Evolutionary conservation across 2,888 invertebrate species (phyloP), one percentile per base, ranked within the genome.

Genomic region (Phyllotreta cruciferae): DNA sequence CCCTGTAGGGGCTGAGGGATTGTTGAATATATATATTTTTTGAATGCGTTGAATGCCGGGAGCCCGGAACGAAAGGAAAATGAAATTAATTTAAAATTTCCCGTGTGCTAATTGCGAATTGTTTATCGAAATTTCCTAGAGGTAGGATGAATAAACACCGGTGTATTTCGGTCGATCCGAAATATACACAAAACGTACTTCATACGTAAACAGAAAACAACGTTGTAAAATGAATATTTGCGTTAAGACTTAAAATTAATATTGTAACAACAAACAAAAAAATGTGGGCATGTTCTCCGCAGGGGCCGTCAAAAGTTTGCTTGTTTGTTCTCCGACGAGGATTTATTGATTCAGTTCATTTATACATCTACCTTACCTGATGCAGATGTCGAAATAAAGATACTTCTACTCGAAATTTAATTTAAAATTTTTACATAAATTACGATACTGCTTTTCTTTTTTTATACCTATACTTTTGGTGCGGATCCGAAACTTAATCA

Each of bases 231-330:
- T 44, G 44, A 44, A 44, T 44, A 44, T 44, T 44, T 44, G 44
- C 6, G 14, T 44, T 44, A n/a, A 11, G 7, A 44, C 14, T 44
- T 44, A n/a, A 44, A 44, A 44, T 44, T 44, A 44, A 44, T 44
- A 44, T 44, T 44, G 44, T 7, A 44, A 44, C 44, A 44, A 44
- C 44, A 44, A 44, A 44, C 44, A 44, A n/a, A 10, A 44, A n/a
- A n/a, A 13, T 44, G 10, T 8, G 14, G 10, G 9, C 10, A 10
- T 10, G 41, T 41, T 10, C 10, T 41, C 41, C 10, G 9, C 10
- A 10, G 14, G 14, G 44, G 10, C 44, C 44, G 14, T 44, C 44
- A 44, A 44, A 44, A 11, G 10, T 44, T 44, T 14, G 44, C 10
- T 44, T 44, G 44, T 44, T 44, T 44, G 14, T 44, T 44, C 44